Evolutionary conservation across 2,888 invertebrate species (phyloP), one percentile per base, ranked within the genome.

Genomic region (Sarcophaga rosellei): DNA sequence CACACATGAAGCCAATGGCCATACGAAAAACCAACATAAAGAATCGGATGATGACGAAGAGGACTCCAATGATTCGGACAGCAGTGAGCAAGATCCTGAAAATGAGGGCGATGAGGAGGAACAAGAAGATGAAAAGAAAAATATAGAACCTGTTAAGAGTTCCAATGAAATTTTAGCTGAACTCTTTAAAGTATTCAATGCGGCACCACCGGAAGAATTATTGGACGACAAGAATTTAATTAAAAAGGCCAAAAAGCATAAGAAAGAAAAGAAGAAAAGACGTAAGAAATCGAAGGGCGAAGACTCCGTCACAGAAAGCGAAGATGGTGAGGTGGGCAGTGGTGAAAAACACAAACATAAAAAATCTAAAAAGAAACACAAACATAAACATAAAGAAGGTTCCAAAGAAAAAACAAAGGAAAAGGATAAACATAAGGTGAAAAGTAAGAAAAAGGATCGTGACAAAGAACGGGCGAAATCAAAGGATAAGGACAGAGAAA

Each of bases 101-200:
- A 20, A 82, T 44, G 53, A 8, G 4, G 73, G 61, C 11, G 85
- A 63, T 11, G 87, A 85, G 3, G 79, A 45, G 10, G 75, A 74
- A 15, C 35, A 74, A 1, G 87, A 87, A 35, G 89, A 92, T 5
- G 91, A 92, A 57, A 93, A 93, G 76, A 93, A 92, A 76, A 88
- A 87, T 23, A 90, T 93, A n/a, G 89, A 88, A 10, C 93, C 93
- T 0, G 90, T 92, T 0, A 93, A 93, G 72, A 91, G 93, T 0
- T 93, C 93, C 0, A 93, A 93, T 89, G 97, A 97, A 93, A 97
- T 97, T 90, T 94, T 97, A 23, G 96, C 97, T 0, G 97, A 97
- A 93, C 93, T 97, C 0, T 97, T 97, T 90, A 94, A 96, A 89
- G 93, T 92, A 0, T 92, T 92, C 47, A 96, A 96, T 92, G 96